Evolutionary conservation across 2,113 vertebrate species (phyloP), one percentile per base, ranked within the genome.

Genomic region (Malaclemys terrapin): DNA sequence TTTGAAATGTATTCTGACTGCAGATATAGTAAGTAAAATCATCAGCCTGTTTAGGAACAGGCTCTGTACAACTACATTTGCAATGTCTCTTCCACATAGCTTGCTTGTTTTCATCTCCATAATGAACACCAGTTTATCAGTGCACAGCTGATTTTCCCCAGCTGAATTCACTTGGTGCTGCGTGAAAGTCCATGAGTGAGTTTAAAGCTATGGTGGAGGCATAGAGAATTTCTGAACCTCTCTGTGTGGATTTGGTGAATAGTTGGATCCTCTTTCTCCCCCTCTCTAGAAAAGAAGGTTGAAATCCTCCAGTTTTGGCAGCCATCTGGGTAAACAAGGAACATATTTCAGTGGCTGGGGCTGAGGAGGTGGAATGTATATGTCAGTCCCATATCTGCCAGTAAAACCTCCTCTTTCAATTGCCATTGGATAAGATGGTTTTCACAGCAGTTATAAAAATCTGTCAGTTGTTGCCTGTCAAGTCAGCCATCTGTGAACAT

Each of bases 31-130:
- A 22, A n/a, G 65, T 72, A 72, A 72, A 97, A 95, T 84, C 92
- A 95, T 96, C 87, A 96, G 89, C 89, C 89, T 95, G 27, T 94
- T 97, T 95, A 96, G 96, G 94, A 96, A 27, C 35, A 84, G 80
- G 27, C 56, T 93, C 52, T 59, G 56, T 89, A 86, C 59, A 94
- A 82, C 87, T 93, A 5, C 94, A 85, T 96, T 91, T 94, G 94
- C 83, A 96, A 82, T 89, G 84, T 90, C 10, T 72, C 62, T 94
- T 93, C 89, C 80, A 82, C 75, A 76, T 90, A 84, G 82, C 79
- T 82, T 79, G 16, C 62, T 93, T 93, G 78, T 82, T 85, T 91
- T 90, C 49, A 22, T 89, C 83, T n/a, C 93, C 79, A 31, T 88
- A 78, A 92, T 49, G 75, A 95, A 93, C 79, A 53, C 38, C 76